Percentiles rank a stretch among this genome's conserved stretches.
Conservation (phyloP, 2,113 vertebrate genomes). For the Leptocoma aspasia region DNA sequence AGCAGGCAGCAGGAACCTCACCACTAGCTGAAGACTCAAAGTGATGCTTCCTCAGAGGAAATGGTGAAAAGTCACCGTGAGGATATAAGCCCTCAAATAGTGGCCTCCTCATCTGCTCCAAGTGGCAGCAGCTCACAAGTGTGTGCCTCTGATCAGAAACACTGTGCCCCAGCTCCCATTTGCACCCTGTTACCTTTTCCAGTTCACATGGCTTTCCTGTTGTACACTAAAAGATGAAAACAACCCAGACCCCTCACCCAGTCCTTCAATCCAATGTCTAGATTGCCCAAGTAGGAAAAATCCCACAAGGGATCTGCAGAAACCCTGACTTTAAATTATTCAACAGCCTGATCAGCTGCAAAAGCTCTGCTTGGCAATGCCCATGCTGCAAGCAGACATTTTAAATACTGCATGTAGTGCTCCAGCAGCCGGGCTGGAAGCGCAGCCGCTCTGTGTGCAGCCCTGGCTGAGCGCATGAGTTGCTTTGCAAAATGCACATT, state of each 20-base stretch:
- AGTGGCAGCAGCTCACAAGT: neutral
- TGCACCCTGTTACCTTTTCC: neutral
- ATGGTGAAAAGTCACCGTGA: rapidly evolving
- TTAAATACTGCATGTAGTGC: neutral
- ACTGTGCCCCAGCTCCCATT: neutral
- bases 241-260: rapidly evolving
- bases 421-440: neutral
- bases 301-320: neutral
- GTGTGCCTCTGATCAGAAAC: neutral
- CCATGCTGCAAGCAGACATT: neutral
- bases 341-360: neutral
- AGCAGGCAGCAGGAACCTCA: neutral
- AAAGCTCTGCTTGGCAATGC: neutral
- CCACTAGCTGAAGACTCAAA: neutral
- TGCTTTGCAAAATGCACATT: neutral
- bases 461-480: rapidly evolving
- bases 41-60: neutral
- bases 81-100: neutral
- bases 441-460: rapidly evolving
- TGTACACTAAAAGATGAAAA: neutral
- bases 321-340: neutral
- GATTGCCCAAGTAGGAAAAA: neutral
- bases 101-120: neutral
- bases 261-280: neutral
- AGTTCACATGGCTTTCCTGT: neutral